Conservation (phyloP, 1,140 invertebrate species). For the Leptopilina boulardi region DNA sequence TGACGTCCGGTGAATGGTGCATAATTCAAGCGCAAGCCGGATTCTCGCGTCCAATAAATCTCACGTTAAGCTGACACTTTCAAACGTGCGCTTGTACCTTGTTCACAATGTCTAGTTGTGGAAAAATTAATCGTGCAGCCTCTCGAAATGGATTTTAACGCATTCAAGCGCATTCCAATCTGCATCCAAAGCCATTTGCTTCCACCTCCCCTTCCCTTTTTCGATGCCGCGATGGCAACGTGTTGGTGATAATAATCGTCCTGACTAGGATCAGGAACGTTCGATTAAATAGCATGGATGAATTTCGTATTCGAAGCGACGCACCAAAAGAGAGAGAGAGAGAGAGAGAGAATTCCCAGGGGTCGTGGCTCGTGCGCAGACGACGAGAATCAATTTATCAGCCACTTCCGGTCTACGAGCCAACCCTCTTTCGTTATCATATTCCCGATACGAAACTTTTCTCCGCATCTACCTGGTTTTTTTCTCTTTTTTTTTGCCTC, state of each 20-base stretch:
- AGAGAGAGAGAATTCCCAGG: conserved; percentile 12
- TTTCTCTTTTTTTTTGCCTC: background rate
- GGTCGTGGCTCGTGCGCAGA: conserved; percentile 27
- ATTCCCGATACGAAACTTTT: conserved; percentile 24
- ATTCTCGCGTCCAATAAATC: conserved; percentile 55
- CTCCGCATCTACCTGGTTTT: background rate
- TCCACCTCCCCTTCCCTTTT: no score
- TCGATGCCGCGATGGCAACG: background rate
- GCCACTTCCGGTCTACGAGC: conserved; percentile 29
- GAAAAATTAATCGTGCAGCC: conserved; percentile 51
- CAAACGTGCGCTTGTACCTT: conserved; percentile 42
- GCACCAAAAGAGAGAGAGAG: background rate
- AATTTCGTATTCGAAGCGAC: conserved; percentile 28
- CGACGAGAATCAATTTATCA: conserved; percentile 31
- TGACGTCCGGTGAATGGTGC: conserved; percentile 40
- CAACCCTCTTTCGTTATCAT: conserved; percentile 29
- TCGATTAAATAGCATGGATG: conserved; percentile 17
- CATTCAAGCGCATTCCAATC: conserved; percentile 28
- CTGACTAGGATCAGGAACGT: conserved; percentile 15
- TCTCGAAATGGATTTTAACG: conserved; percentile 6
- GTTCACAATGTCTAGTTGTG: conserved; percentile 20
- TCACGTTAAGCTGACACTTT: conserved; percentile 51
- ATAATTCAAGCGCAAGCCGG: conserved; percentile 51
- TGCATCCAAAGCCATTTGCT: background rate
- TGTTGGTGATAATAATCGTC: conserved; percentile 8